Evolutionary conservation across 2,113 vertebrate species (phyloP).

Genomic region (Budorcas taxicolor): DNA sequence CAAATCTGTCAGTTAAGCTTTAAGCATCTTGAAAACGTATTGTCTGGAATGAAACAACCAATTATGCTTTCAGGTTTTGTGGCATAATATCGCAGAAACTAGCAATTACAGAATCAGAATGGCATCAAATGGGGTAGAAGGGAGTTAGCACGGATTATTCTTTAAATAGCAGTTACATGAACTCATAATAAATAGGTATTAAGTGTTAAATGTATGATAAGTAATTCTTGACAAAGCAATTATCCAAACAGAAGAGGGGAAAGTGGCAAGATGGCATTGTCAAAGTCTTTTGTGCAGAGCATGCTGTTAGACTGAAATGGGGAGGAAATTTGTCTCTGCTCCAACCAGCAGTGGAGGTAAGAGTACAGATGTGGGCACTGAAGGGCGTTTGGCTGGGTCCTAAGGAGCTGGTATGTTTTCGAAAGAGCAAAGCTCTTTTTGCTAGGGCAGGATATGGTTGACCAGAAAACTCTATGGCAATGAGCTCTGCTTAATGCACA

Average conservation of each 20-base stretch:
- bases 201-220: constrained; percentile 85
- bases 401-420: neutral
- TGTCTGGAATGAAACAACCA: constrained; percentile 84
- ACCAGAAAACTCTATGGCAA: neutral
- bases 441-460: neutral
- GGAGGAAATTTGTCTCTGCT: neutral
- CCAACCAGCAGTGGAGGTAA: neutral
- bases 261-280: constrained; percentile 74
- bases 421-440: neutral
- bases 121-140: constrained; percentile 80
- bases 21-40: constrained; percentile 78
- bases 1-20: constrained; percentile 79
- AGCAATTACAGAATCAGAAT: constrained; percentile 85
- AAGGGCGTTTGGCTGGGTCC: neutral
- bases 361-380: neutral
- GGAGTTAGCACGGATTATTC: constrained; percentile 82
- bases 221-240: constrained; percentile 85
- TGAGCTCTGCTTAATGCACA: too few species aligned
- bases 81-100: constrained; percentile 88
- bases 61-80: constrained; percentile 87
- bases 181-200: constrained; percentile 86
- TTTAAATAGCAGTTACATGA: constrained; percentile 87
- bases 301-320: neutral
- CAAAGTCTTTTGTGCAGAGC: constrained; percentile 64
- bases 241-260: constrained; percentile 82